Percentiles rank a stretch among this genome's conserved stretches.
phyloP scores from a whole-genome alignment of 35 echinoderm and acorn worm genomes.

The Ophiothrix spiculata region DNA sequence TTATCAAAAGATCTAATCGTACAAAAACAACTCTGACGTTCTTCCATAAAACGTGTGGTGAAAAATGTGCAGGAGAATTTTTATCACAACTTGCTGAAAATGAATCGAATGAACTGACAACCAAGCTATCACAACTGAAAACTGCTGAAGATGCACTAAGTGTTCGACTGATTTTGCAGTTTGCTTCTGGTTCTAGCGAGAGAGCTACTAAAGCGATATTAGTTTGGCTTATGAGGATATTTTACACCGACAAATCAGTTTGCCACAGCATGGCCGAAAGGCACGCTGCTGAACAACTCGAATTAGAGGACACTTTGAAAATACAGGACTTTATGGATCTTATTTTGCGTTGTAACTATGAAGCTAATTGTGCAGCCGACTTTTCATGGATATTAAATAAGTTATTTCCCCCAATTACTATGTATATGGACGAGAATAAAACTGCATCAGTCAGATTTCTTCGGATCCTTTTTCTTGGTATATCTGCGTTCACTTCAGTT shows the following conservation, averaged over 20 bases:
- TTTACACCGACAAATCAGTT: too few species aligned
- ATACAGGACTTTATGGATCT: not conserved
- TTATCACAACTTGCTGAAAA: not conserved
- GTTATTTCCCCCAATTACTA: not conserved
- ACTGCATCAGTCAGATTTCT: too few species aligned
- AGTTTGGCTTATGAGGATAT: too few species aligned
- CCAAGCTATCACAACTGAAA: not conserved
- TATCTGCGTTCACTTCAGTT: not conserved
- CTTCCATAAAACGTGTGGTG: not conserved
- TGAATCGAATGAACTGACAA: not conserved
- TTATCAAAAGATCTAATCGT: too few species aligned
- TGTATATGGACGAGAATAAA: too few species aligned
- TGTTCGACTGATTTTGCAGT: not conserved
- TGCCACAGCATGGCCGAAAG: not conserved
- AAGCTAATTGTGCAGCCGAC: not conserved
- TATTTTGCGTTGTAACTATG: not conserved
- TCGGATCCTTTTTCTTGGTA: not conserved
- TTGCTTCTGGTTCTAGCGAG: not conserved
- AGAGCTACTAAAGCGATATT: too few species aligned
- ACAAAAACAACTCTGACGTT: not conserved
- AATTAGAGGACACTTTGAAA: not conserved
- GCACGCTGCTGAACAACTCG: not conserved
- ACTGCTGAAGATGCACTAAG: not conserved
- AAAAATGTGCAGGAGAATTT: not conserved
- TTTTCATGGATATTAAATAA: not conserved